phyloP scores from a whole-genome alignment of 2,797 vertebrate species.

The Acrossocheilus fasciatus region DNA sequence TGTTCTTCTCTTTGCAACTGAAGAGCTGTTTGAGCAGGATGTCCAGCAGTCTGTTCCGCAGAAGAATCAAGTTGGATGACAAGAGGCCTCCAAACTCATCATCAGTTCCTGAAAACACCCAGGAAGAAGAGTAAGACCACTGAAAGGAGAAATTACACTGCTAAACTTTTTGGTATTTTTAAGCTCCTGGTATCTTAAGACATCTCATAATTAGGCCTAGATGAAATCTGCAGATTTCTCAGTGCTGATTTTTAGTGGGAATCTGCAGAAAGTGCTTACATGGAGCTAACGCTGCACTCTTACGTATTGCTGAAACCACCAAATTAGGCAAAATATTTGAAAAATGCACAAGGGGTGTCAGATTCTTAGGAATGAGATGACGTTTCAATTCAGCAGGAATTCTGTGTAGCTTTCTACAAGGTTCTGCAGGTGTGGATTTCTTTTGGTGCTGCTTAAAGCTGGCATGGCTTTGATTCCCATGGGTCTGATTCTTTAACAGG shows the following conservation, averaged over 20 bases:
- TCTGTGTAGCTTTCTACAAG: not conserved
- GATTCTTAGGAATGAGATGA: not conserved
- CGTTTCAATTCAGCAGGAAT: not conserved
- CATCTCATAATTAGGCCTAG: not conserved
- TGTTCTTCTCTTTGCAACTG: slow-evolving; percentile 92
- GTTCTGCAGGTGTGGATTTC: not conserved
- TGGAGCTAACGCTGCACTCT: not conserved
- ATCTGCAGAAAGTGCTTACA: not conserved
- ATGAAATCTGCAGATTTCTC: not conserved
- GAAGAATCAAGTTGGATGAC: slow-evolving; percentile 92
- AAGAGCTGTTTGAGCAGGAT: slow-evolving; percentile 93
- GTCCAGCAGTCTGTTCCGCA: slow-evolving; percentile 93
- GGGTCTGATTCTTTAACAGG: not conserved
- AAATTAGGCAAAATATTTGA: not conserved
- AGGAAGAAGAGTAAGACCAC: not conserved
- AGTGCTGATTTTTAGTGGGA: not conserved
- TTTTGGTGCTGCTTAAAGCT: not conserved
- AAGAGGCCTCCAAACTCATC: slow-evolving; percentile 94
- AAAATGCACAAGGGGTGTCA: not conserved
- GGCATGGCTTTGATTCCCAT: not conserved
- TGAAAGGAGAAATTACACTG: not conserved
- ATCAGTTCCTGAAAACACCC: slow-evolving; percentile 81
- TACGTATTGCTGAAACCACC: not conserved
- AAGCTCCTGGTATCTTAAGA: not conserved
- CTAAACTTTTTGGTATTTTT: not conserved